Evolutionary conservation across 2,888 invertebrate genomes (phyloP).

Genomic region (Onthophagus sagittarius): DNA sequence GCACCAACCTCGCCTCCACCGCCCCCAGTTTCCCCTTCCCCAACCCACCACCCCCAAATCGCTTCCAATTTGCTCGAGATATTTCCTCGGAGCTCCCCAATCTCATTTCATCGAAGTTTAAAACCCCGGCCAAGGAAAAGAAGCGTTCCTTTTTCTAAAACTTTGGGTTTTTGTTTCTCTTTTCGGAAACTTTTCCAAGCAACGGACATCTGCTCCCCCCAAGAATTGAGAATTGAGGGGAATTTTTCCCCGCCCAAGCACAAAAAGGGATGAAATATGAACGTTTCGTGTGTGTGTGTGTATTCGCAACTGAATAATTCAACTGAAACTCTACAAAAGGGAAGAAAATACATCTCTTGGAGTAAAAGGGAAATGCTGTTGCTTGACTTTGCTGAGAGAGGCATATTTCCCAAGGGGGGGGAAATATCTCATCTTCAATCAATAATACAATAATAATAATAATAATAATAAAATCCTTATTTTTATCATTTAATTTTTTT

Average conservation of each 20-base stretch:
- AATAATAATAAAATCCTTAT: no score
- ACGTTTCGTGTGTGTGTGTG: neutral
- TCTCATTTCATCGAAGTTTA: slow-evolving; percentile 32
- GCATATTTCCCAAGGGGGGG: slow-evolving; percentile 7
- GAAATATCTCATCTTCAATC: slow-evolving; percentile 3
- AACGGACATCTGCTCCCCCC: slow-evolving; percentile 1
- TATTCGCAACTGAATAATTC: slow-evolving; percentile 3
- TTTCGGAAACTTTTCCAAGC: slow-evolving; percentile 31
- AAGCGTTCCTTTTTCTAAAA: slow-evolving; percentile 7
- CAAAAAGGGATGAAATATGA: neutral
- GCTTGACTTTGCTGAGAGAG: neutral
- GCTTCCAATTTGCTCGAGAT: slow-evolving; percentile 29
- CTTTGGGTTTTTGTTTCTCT: slow-evolving; percentile 34
- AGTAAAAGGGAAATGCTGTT: neutral
- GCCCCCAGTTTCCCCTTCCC: neutral
- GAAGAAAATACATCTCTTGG: neutral
- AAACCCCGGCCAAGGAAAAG: slow-evolving; percentile 16
- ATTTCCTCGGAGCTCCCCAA: slow-evolving; percentile 30
- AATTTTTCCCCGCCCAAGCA: neutral
- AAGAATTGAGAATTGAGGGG: neutral
- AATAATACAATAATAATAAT: no score
- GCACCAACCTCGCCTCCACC: slow-evolving; percentile 18
- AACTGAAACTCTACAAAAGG: slow-evolving; percentile 1
- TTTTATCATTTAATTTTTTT: neutral
- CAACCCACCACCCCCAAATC: slow-evolving; percentile 25